Conservation (phyloP, 1,140 invertebrate genomes). For the Chymomyza costata region DNA sequence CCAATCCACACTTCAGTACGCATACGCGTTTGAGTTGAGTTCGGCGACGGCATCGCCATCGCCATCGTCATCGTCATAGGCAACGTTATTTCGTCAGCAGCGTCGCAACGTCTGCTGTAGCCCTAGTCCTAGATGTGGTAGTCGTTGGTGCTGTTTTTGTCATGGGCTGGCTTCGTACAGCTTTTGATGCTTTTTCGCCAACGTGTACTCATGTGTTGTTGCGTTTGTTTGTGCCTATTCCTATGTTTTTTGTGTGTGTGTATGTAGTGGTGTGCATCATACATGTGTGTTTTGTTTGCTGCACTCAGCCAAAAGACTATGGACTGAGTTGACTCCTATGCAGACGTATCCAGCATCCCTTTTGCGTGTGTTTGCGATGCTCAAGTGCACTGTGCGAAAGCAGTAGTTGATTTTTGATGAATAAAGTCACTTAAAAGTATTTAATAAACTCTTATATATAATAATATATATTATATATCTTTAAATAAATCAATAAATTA, state of each 20-base stretch:
- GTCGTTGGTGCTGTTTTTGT: conserved; percentile 36
- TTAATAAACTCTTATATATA: no score
- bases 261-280: no score
- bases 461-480: no score
- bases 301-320: conserved; percentile 27
- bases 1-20: conserved; percentile 24
- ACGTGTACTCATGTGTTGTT: conserved; percentile 5
- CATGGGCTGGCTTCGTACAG: conserved; percentile 37
- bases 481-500: background rate
- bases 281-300: conserved; percentile 13
- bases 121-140: background rate
- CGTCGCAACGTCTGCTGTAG: conserved; percentile 5
- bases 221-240: conserved; percentile 26
- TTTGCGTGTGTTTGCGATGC: conserved; percentile 49
- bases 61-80: conserved; percentile 16
- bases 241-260: no score
- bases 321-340: conserved; percentile 15
- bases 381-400: conserved; percentile 33
- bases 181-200: conserved; percentile 33
- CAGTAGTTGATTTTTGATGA: no score
- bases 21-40: conserved; percentile 60
- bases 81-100: conserved; percentile 45
- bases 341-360: conserved; percentile 41
- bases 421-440: no score
- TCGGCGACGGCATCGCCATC: conserved; percentile 27